Conservation (phyloP, 2,113 vertebrate genomes). For the Actenoides hombroni region DNA sequence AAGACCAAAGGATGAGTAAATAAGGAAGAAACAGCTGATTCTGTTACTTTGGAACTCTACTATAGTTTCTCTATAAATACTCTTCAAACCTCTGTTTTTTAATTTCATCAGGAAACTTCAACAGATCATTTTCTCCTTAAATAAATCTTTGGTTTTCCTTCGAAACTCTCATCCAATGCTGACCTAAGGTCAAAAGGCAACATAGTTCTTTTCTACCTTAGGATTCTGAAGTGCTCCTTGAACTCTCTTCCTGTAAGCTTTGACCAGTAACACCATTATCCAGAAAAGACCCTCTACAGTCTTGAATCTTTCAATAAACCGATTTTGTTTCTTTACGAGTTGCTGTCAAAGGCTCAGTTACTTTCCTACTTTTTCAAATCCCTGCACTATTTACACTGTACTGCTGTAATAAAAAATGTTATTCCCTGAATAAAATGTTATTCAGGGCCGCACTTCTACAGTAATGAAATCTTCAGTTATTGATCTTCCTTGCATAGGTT, state of each 20-base stretch:
- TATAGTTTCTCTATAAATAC: not conserved
- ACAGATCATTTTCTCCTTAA: not conserved
- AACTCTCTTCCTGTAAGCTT: not conserved
- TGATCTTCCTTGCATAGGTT: not conserved
- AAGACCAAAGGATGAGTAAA: not conserved
- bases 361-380: not conserved
- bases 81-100: not conserved
- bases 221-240: not conserved
- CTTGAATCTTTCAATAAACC: not conserved
- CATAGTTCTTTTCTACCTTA: not conserved
- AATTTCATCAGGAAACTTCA: not conserved
- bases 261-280: not conserved
- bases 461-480: not conserved
- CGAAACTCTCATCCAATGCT: not conserved
- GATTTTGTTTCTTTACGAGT: not conserved
- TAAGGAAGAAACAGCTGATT: not conserved
- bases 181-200: not conserved
- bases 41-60: not conserved
- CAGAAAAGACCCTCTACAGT: not conserved
- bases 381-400: not conserved
- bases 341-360: not conserved
- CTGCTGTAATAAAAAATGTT: not conserved
- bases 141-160: not conserved
- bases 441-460: accelerated
- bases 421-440: not conserved